These are phyloP conservation scores for Herpailurus yagouaroundi DNA, from an alignment of 2,113 vertebrate genomes.

Conservation along the genomic window DNA sequence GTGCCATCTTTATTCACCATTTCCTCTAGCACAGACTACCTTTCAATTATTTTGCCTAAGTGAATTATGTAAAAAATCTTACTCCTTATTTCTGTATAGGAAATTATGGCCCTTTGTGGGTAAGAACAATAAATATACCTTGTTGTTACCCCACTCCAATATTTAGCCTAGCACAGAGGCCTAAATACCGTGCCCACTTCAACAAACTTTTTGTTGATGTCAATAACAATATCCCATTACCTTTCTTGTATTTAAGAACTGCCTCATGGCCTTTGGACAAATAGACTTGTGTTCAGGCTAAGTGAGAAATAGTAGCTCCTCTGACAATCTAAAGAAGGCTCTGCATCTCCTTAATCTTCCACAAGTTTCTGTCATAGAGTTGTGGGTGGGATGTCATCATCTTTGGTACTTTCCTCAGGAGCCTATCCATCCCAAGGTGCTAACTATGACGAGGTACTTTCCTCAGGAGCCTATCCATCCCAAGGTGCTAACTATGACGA, in stretches of 20 bases:
- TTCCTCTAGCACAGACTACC: background rate
- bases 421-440: background rate
- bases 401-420: background rate
- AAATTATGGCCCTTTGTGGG: background rate
- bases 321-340: background rate
- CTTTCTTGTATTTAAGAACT: slow-evolving; percentile 20
- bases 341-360: background rate
- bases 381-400: background rate
- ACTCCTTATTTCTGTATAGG: background rate
- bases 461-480: background rate
- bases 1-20: background rate
- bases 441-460: background rate
- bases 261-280: background rate
- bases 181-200: background rate
- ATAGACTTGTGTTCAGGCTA: background rate
- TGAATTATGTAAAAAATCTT: background rate
- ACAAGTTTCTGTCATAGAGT: background rate
- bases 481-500: background rate
- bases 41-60: slow-evolving; percentile 32
- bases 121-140: background rate
- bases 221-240: background rate
- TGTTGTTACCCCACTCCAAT: background rate
- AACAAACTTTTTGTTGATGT: background rate
- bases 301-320: slow-evolving; percentile 3
- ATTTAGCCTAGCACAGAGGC: background rate